phyloP scores from a whole-genome alignment of 2,113 vertebrate genomes.

The Tupaia chinensis region DNA sequence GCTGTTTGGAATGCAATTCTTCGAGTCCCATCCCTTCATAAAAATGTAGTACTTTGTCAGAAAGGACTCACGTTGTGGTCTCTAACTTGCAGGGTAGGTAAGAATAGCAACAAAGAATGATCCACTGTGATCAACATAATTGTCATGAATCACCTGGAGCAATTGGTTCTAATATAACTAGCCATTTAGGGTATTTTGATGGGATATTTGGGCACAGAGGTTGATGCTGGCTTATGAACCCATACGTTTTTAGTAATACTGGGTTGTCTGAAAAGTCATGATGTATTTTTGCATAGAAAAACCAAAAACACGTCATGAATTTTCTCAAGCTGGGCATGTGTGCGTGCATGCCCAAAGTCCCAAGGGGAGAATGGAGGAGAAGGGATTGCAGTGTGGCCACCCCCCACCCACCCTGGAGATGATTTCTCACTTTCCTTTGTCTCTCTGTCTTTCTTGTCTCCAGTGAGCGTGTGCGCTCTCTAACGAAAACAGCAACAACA shows the following conservation, averaged over 20 bases:
- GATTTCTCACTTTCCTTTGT: no score
- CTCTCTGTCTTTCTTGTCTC: no score
- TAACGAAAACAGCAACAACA: no score
- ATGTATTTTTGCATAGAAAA: no score
- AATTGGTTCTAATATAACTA: slow-evolving; percentile 13
- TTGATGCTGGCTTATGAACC: neutral
- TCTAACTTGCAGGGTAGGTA: neutral
- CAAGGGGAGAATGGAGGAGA: no score
- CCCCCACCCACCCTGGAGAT: no score
- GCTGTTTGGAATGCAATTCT: neutral
- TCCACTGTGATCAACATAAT: neutral
- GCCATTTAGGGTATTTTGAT: slow-evolving; percentile 24
- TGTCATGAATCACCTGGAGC: neutral
- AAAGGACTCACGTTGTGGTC: neutral
- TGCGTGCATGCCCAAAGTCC: no score
- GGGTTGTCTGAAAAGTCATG: no score
- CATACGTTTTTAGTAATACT: neutral
- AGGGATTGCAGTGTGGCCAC: no score
- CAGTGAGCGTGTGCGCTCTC: no score
- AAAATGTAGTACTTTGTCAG: neutral
- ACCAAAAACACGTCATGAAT: no score
- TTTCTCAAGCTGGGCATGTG: no score
- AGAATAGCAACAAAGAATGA: neutral
- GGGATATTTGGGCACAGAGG: slow-evolving; percentile 49
- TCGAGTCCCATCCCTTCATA: neutral